Base-by-base conservation (phyloP, 1,140 invertebrate genomes). In the Cydia strobilella region DNA sequence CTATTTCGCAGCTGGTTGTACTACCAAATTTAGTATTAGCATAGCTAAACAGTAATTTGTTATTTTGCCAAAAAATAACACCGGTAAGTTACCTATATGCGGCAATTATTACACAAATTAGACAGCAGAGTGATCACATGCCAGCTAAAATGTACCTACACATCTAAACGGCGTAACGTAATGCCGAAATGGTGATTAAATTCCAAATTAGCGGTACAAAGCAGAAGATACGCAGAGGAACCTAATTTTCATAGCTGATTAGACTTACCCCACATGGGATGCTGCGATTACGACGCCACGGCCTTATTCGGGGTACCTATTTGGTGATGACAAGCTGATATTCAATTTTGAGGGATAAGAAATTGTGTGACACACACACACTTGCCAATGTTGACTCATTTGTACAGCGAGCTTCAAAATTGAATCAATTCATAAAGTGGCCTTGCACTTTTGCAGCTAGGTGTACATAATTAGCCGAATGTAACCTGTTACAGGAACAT, bases 191-290 rank as follows among this genome's bases (percentile, higher is more conserved):
- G 86, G 86, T 92, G 91, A 92, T 92, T 92, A 92, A 91, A 92
- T 91, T 91, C 89, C 77, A 79, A 86, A 84, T 85, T 87, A 87
- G 73, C 84, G 82, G 84, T 84, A 90, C 88, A 92, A 91, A 90
- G 88, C 88, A 87, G 86, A 84, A 90, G 88, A 92, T 86, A 86
- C 83, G 84, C 79, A 83, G 84, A 86, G 89, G 89, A 92, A 91
- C 90, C 90, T 91, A 92, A 92, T 92, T 92, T 92, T 92, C 89
- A 92, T 92, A 91, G 88, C 89, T 92, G 90, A 92, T 92, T 92
- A 92, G 89, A 87, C 83, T 85, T 83, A 85, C 89, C 89, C 90
- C 89, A 90, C 85, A 84, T 84, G 86, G 88, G 86, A 89, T 92
- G 85, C 76, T 77, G 76, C 82, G 84, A 88, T 90, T 86, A 90